These are phyloP conservation scores for Xylota segnis DNA, from an alignment of 2,888 invertebrate species.

Conservation along the genomic window DNA sequence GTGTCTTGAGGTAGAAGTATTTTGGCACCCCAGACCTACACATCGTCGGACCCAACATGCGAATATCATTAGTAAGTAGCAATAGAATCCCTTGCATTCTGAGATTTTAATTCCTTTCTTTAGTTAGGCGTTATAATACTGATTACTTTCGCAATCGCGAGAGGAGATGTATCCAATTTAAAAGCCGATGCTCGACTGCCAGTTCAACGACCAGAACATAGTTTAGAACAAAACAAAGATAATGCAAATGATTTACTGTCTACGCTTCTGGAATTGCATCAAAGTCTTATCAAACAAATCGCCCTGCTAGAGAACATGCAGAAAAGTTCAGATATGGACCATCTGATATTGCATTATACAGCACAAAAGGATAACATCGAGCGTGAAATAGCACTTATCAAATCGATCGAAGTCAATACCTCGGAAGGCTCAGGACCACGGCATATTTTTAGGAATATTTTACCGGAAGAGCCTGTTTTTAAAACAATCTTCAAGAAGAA, in stretches of 20 bases:
- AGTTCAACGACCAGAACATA: slow-evolving; percentile 8
- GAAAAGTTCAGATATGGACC: slow-evolving; percentile 18
- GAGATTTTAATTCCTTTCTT: not conserved
- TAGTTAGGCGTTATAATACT: slow-evolving; percentile 14
- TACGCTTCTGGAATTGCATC: slow-evolving; percentile 45
- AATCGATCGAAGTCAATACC: slow-evolving; percentile 33
- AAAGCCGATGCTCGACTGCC: slow-evolving; percentile 5
- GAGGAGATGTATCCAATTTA: not conserved
- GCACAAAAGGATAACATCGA: slow-evolving; percentile 67
- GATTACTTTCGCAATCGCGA: not conserved
- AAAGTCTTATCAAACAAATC: slow-evolving; percentile 41
- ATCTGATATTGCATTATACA: slow-evolving; percentile 54
- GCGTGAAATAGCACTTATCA: slow-evolving; percentile 44
- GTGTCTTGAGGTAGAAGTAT: slow-evolving; percentile 36
- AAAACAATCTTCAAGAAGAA: slow-evolving; percentile 40
- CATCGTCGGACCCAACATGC: slow-evolving; percentile 22
- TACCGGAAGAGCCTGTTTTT: slow-evolving; percentile 19
- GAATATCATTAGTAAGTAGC: slow-evolving; percentile 48
- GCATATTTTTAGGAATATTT: not conserved
- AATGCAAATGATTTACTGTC: slow-evolving; percentile 24
- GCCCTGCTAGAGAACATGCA: slow-evolving; percentile 8
- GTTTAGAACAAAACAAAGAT: not conserved
- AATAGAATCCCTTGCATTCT: not conserved
- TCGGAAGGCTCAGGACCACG: not conserved
- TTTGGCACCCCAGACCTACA: slow-evolving; percentile 1